Conservation (phyloP, 2,888 invertebrate genomes). For the Rhingia rostrata region DNA sequence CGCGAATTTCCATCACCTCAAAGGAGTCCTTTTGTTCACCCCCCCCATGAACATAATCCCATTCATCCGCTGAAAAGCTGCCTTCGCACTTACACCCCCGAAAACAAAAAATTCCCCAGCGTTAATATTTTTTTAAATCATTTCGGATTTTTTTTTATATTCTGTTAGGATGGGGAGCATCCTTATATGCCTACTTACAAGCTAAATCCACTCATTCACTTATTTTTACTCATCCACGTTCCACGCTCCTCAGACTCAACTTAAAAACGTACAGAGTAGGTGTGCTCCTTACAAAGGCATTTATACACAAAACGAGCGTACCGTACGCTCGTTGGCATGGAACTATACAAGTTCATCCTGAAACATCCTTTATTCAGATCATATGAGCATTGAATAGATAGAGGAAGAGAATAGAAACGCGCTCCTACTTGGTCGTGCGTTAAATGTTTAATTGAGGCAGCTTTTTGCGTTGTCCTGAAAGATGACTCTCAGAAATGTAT, state of each 20-base stretch:
- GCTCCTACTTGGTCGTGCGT: slow-evolving; percentile 40
- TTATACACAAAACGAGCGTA: slow-evolving; percentile 8
- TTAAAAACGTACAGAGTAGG: slow-evolving; percentile 5
- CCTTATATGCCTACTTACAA: no score
- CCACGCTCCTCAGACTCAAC: not conserved
- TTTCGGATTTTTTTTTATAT: no score
- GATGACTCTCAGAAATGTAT: slow-evolving; percentile 33
- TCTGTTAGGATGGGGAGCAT: no score
- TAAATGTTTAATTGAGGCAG: slow-evolving; percentile 53
- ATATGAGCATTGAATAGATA: slow-evolving; percentile 4
- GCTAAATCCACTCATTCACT: slow-evolving; percentile 16
- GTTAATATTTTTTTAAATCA: no score
- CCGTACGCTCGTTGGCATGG: not conserved
- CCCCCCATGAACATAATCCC: no score
- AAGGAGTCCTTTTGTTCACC: no score
- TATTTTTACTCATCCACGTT: not conserved
- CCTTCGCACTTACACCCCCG: no score
- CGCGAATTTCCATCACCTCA: no score
- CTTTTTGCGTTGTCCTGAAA: slow-evolving; percentile 10
- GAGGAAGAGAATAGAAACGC: not conserved
- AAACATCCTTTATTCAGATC: slow-evolving; percentile 16
- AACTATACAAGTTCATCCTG: slow-evolving; percentile 12
- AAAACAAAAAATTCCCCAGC: no score
- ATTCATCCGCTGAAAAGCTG: no score
- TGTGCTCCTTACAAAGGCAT: slow-evolving; percentile 10